Base-by-base conservation (phyloP, 2,797 vertebrate species). In the Onychomys leucogaster region DNA sequence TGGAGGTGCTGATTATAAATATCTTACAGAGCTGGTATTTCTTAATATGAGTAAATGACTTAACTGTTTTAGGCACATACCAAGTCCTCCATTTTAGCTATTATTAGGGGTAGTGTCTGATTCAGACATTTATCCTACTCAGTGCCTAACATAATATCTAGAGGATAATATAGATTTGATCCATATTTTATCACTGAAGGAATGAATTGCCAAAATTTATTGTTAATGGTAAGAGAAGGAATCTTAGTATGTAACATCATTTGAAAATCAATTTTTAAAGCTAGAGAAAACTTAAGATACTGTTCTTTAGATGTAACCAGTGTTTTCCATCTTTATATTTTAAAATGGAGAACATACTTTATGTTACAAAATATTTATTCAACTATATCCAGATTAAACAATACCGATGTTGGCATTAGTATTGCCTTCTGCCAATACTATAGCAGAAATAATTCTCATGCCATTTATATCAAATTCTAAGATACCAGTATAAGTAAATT, bases 211-310 rank as follows among this genome's bases (percentile, higher is more conserved):
- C 69, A 77, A 52, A 71, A 78, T 92, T 6, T 75, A 37, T 71
- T 49, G 21, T 69, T 6, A 52, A 59, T 32, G 63, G 13, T 83
- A 85, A 90, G 34, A 90, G 46, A 93, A 43, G 29, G 12, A 16
- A 21, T 73, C 43, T 95, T 65, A 85, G n/a, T 85, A 61, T 89
- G 4, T 84, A 89, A 25, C 14, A 37, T 69, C 61, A 90, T 85
- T 90, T 90, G 69, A 90, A 75, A 93, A 73, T 43, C 83, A 88
- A 65, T 75, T 67, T 34, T 65, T 46, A 37, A 91, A 71, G 21
- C 78, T 59, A 65, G 46, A 41, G n/a, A 95, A 78, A 6, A 43
- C 41, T 61, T 93, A 25, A 13, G 34, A 23, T n/a, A n/a, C 16
- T 91, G 3, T 25, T 49, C 17, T 93, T 81, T 57, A 90, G 25